Evolutionary conservation across 2,113 vertebrate species (phyloP).

Genomic region (Rana temporaria): DNA sequence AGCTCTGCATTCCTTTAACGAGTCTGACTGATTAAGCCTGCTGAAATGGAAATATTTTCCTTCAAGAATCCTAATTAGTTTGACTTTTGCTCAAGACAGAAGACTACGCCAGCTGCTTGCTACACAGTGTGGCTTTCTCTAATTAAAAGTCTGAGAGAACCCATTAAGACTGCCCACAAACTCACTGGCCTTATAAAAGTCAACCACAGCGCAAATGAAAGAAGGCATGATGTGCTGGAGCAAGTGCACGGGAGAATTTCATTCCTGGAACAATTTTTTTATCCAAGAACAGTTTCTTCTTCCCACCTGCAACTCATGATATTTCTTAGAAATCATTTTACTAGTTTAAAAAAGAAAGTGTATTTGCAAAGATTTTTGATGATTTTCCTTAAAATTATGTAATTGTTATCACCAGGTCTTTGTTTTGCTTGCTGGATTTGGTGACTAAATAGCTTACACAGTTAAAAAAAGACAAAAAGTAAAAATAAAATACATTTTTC

Average conservation of each 20-base stretch:
- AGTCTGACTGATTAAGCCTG: slow-evolving; percentile 77
- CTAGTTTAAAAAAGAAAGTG: too few species aligned
- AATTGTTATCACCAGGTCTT: too few species aligned
- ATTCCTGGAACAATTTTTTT: background rate
- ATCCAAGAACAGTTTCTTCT: background rate
- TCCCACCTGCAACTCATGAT: too few species aligned
- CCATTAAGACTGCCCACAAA: slow-evolving; percentile 67
- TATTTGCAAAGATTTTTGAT: too few species aligned
- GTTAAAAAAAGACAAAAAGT: too few species aligned
- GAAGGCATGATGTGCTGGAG: background rate
- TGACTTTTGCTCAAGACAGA: slow-evolving; percentile 80
- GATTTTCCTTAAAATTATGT: too few species aligned
- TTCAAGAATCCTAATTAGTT: slow-evolving; percentile 82
- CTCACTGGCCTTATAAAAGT: slow-evolving; percentile 22
- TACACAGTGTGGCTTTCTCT: slow-evolving; percentile 75
- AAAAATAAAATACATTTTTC: too few species aligned
- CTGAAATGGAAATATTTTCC: slow-evolving; percentile 71
- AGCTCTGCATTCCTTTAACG: slow-evolving; percentile 74
- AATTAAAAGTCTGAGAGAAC: slow-evolving; percentile 79
- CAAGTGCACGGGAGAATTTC: background rate
- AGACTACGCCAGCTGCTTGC: slow-evolving; percentile 80
- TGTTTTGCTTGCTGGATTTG: too few species aligned
- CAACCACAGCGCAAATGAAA: slow-evolving; percentile 20
- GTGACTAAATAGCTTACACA: too few species aligned
- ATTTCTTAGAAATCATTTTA: too few species aligned